These are phyloP conservation scores for Heptranchias perlo DNA, from an alignment of 2,113 vertebrate genomes.

Conservation along the genomic window DNA sequence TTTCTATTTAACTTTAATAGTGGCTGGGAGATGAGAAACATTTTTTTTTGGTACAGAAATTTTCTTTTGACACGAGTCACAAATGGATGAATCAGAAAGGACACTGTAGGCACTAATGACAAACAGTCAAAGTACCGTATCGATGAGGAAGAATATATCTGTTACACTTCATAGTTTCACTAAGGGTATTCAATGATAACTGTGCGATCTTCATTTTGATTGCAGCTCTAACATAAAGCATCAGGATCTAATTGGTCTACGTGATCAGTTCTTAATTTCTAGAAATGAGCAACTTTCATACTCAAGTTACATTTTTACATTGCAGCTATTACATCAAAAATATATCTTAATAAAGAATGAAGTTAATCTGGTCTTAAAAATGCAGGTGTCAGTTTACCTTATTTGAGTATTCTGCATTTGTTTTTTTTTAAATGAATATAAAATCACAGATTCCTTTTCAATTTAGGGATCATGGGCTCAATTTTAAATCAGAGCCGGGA, in stretches of 20 bases:
- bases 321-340: neutral
- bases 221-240: neutral
- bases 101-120: too few relatives aligned
- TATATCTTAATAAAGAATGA: too few relatives aligned
- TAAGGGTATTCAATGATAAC: neutral
- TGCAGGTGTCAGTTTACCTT: neutral
- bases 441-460: neutral
- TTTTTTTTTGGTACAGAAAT: too few relatives aligned
- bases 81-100: too few relatives aligned
- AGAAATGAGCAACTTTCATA: neutral
- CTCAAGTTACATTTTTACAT: neutral
- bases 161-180: too few relatives aligned
- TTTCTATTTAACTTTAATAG: too few relatives aligned
- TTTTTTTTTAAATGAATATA: neutral
- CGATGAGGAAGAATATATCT: too few relatives aligned
- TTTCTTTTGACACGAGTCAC: too few relatives aligned
- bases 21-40: too few relatives aligned
- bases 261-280: neutral
- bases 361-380: neutral
- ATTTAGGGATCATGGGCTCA: neutral
- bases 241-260: neutral
- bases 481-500: too few relatives aligned
- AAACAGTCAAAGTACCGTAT: too few relatives aligned
- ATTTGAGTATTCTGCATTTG: neutral
- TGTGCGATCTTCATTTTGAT: neutral